Conservation (phyloP, 2,113 vertebrate genomes). For the Sinocyclocheilus grahami region DNA sequence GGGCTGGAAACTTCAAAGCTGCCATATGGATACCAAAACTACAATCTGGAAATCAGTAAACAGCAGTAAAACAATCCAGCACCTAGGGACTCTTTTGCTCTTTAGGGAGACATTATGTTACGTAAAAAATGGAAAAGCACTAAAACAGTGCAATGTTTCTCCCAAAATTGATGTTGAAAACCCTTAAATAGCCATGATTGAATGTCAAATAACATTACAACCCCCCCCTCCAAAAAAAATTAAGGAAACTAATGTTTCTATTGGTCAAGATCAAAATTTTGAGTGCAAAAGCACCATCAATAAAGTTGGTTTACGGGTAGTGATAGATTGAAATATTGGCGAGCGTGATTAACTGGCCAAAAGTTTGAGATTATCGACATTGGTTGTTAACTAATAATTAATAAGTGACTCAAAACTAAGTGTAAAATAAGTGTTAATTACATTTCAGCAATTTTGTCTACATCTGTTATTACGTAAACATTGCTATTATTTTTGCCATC, state of each 20-base stretch:
- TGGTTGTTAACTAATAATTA: neutral
- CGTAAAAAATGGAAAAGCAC: neutral
- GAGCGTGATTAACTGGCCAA: neutral
- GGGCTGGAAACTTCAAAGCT: conserved; percentile 41
- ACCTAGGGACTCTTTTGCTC: neutral
- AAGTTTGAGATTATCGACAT: neutral
- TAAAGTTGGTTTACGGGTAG: too few relatives aligned
- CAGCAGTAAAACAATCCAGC: conserved; percentile 10
- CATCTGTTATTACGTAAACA: too few relatives aligned
- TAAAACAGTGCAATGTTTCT: neutral
- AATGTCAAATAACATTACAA: too few relatives aligned
- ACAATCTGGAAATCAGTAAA: conserved; percentile 29
- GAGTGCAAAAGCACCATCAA: too few relatives aligned
- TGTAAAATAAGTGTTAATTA: too few relatives aligned
- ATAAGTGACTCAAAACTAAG: neutral
- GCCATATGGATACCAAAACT: conserved; percentile 61
- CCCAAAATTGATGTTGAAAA: neutral
- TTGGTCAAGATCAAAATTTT: too few relatives aligned
- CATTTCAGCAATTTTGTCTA: too few relatives aligned
- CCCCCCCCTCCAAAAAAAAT: too few relatives aligned
- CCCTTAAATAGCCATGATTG: neutral
- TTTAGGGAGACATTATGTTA: neutral
- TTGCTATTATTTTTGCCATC: neutral
- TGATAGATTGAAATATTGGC: neutral
- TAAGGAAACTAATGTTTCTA: too few relatives aligned